A percentile compares a stretch with the other conserved stretches of the same genome.
These are phyloP conservation scores for Myripristis jacobus DNA, from an alignment of 2,797 vertebrate species.

Conservation along the genomic window DNA sequence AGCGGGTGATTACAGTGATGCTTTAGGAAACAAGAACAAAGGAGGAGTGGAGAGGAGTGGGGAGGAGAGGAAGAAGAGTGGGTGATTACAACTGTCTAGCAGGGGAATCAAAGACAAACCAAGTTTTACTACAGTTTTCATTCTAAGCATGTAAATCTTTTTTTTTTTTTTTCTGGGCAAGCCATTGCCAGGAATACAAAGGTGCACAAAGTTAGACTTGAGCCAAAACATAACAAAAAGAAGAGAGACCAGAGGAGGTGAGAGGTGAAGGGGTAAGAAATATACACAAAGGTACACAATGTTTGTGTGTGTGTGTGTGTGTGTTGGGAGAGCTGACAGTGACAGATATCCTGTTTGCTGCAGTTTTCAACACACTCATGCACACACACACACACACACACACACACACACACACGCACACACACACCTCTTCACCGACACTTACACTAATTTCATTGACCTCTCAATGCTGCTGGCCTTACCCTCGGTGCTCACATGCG, in stretches of 20 bases:
- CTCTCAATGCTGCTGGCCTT: slow-evolving; percentile 34
- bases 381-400: no score
- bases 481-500: slow-evolving; percentile 51
- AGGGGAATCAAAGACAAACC: slow-evolving; percentile 42
- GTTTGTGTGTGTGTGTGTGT: no score
- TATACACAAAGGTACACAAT: no score
- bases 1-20: slow-evolving; percentile 55
- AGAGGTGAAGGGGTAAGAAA: slow-evolving; percentile 15
- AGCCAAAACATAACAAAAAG: slow-evolving; percentile 38
- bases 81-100: slow-evolving; percentile 40
- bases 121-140: slow-evolving; percentile 36
- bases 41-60: background rate
- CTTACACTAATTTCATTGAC: slow-evolving; percentile 50
- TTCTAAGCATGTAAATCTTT: slow-evolving; percentile 31
- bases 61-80: slow-evolving; percentile 29
- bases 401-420: no score
- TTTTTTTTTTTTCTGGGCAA: slow-evolving; percentile 41
- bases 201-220: background rate
- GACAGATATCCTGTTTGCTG: slow-evolving; percentile 53
- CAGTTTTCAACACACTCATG: slow-evolving; percentile 26
- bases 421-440: no score
- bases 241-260: slow-evolving; percentile 36
- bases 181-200: slow-evolving; percentile 13
- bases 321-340: slow-evolving; percentile 21
- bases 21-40: slow-evolving; percentile 65